Evolutionary conservation across 2,888 invertebrate species (phyloP).

Genomic region (Spilarctia lutea): DNA sequence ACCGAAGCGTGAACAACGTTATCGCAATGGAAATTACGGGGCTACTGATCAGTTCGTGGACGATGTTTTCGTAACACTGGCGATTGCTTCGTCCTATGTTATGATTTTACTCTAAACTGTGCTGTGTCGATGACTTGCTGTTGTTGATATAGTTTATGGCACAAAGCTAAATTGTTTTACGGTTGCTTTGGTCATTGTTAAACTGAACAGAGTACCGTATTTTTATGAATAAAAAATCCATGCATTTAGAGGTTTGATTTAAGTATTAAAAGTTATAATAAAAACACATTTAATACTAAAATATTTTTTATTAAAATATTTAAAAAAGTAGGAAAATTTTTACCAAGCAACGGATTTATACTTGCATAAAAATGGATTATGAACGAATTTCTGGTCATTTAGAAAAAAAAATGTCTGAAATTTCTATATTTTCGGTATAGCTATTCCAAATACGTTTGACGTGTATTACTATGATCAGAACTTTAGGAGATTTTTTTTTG

Average conservation of each 20-base stretch:
- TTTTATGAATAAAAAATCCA: not conserved
- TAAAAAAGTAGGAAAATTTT: not conserved
- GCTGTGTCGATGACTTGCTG: slow-evolving; percentile 56
- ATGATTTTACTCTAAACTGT: slow-evolving; percentile 64
- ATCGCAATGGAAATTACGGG: slow-evolving; percentile 49
- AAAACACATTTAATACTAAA: not conserved
- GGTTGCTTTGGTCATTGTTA: slow-evolving; percentile 35
- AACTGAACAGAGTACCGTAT: slow-evolving; percentile 44
- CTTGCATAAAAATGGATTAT: not conserved
- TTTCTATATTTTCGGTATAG: not conserved
- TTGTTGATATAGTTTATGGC: slow-evolving; percentile 49
- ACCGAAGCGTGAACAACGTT: slow-evolving; percentile 43
- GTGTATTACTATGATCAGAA: not conserved
- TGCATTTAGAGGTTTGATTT: not conserved
- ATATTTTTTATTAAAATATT: not conserved
- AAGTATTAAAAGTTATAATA: not conserved
- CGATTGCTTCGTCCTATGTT: slow-evolving; percentile 62
- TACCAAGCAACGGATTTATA: not conserved
- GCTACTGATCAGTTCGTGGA: slow-evolving; percentile 59
- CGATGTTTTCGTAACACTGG: slow-evolving; percentile 66
- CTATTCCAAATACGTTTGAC: not conserved
- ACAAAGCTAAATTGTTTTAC: slow-evolving; percentile 56
- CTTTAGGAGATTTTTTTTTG: not conserved
- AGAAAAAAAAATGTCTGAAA: not conserved
- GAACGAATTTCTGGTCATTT: not conserved